Conservation (phyloP, 2,797 vertebrate species). For the Columba guinea region DNA sequence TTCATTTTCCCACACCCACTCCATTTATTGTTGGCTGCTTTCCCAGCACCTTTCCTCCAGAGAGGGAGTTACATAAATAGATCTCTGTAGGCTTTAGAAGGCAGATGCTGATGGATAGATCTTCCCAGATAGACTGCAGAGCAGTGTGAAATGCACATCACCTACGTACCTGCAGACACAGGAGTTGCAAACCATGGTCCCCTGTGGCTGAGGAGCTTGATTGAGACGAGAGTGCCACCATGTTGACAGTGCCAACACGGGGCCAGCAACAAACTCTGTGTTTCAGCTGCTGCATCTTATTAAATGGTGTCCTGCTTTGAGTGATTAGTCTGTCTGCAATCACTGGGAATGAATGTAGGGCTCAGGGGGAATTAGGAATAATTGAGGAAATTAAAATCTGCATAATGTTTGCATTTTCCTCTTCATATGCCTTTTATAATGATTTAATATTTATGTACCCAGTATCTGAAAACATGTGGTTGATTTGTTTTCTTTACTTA, state of each 20-base stretch:
- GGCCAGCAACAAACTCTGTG: neutral
- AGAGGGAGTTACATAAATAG: constrained; percentile 70
- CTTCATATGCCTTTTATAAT: constrained; percentile 58
- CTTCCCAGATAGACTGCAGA: constrained; percentile 16
- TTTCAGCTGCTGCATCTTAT: constrained; percentile 45
- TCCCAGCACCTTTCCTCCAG: constrained; percentile 75
- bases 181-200: neutral
- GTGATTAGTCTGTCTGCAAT: constrained; percentile 59
- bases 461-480: constrained; percentile 67
- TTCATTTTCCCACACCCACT: constrained; percentile 79
- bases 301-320: constrained; percentile 61
- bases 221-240: neutral
- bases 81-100: constrained; percentile 67
- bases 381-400: constrained; percentile 65
- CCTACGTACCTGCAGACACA: neutral
- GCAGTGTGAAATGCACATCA: neutral
- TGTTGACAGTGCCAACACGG: neutral
- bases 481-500: constrained; percentile 75
- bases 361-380: constrained; percentile 64
- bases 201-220: neutral
- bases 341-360: constrained; percentile 39
- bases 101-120: constrained; percentile 54
- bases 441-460: constrained; percentile 67
- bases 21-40: constrained; percentile 74
- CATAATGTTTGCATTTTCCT: constrained; percentile 71